Evolutionary conservation across 2,113 vertebrate species (phyloP).

Genomic region (Channa maculata): DNA sequence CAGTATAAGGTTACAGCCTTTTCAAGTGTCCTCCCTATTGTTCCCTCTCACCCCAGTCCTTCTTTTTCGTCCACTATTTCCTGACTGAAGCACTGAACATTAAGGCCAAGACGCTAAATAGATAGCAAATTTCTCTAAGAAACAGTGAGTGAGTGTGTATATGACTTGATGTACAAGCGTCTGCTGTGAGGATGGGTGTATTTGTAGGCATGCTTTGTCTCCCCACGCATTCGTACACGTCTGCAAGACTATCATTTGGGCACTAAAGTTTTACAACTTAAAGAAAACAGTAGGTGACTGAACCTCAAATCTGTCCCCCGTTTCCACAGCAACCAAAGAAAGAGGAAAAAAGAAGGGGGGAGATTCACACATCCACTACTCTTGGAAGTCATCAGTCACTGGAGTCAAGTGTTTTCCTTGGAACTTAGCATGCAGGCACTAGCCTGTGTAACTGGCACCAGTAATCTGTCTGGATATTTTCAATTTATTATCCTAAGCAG

Average conservation of each 20-base stretch:
- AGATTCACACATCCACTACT: conserved; percentile 45
- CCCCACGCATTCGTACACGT: not conserved
- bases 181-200: conserved; percentile 19
- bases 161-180: conserved; percentile 11
- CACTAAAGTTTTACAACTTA: conserved; percentile 56
- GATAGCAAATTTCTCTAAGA: conserved; percentile 32
- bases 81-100: conserved; percentile 44
- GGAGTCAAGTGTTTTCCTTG: conserved; percentile 38
- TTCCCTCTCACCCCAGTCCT: conserved; percentile 40
- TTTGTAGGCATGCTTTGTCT: conserved; percentile 1
- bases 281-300: conserved; percentile 41
- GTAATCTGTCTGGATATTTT: conserved; percentile 57
- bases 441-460: conserved; percentile 33
- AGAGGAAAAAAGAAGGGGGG: conserved; percentile 1
- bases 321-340: conserved; percentile 55
- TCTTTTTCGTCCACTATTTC: conserved; percentile 37
- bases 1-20: conserved; percentile 69
- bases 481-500: conserved; percentile 54
- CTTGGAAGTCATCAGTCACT: conserved; percentile 62
- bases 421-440: conserved; percentile 58
- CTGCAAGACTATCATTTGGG: conserved; percentile 18
- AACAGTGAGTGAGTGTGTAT: conserved; percentile 9
- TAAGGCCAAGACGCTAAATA: conserved; percentile 48
- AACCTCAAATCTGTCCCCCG: conserved; percentile 45
- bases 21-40: conserved; percentile 60